Percentiles rank a stretch among this genome's conserved stretches.
Conservation (phyloP, 1,140 invertebrate species). For the Anagrus nilaparvatae region DNA sequence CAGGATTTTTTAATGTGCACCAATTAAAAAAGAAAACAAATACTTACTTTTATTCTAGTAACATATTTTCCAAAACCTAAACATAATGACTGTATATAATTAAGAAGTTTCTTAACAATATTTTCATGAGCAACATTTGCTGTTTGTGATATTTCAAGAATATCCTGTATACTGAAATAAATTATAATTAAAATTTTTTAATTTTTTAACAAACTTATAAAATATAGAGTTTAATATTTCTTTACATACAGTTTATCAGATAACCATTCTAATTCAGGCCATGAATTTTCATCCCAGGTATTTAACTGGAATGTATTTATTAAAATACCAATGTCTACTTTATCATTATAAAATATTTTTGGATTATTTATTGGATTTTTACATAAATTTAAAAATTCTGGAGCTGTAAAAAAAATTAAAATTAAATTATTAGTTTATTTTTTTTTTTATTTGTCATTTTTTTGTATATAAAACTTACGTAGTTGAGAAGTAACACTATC, state of each 20-base stretch:
- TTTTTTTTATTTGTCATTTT: neutral
- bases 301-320: conserved; percentile 45
- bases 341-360: conserved; percentile 40
- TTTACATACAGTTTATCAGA: conserved; percentile 43
- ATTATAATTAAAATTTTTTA: too few relatives aligned
- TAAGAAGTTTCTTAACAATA: conserved; percentile 27
- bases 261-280: conserved; percentile 48
- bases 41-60: conserved; percentile 26
- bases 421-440: neutral
- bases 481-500: conserved; percentile 34
- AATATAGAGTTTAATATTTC: too few relatives aligned
- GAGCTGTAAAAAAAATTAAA: conserved; percentile 33
- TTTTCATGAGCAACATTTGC: conserved; percentile 28
- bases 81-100: conserved; percentile 33
- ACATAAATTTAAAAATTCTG: conserved; percentile 38
- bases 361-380: conserved; percentile 44
- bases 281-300: conserved; percentile 37
- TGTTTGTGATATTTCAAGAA: conserved; percentile 32
- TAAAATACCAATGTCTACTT: conserved; percentile 39
- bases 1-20: neutral
- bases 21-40: conserved; percentile 2
- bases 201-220: too few relatives aligned
- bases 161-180: conserved; percentile 28
- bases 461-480: conserved; percentile 28
- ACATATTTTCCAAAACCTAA: conserved; percentile 31